phyloP scores from a whole-genome alignment of 2,113 vertebrate genomes.

The Chionodraco myersi region DNA sequence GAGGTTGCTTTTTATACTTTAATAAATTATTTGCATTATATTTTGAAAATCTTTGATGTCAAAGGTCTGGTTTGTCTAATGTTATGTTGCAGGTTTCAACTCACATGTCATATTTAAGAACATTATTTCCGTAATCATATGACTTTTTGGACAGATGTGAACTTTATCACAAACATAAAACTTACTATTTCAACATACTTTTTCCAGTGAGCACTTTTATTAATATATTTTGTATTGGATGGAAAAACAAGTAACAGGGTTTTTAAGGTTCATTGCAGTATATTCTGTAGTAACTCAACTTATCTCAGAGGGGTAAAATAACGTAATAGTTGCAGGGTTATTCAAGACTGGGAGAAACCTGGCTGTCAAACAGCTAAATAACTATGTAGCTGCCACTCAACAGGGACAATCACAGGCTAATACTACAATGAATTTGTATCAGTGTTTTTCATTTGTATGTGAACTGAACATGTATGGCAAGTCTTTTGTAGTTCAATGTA shows the following conservation, averaged over 20 bases:
- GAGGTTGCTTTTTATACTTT: slow-evolving; percentile 29
- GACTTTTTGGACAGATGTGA: slow-evolving; percentile 7
- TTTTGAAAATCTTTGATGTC: slow-evolving; percentile 11
- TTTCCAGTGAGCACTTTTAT: slow-evolving; percentile 28
- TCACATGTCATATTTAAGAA: slow-evolving; percentile 31
- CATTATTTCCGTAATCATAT: slow-evolving; percentile 18
- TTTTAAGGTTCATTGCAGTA: slow-evolving; percentile 28
- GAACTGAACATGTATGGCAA: slow-evolving; percentile 46
- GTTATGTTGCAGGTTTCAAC: slow-evolving; percentile 37
- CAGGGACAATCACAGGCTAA: slow-evolving; percentile 78
- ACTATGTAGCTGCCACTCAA: slow-evolving; percentile 61
- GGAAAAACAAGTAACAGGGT: not conserved
- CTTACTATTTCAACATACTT: not conserved
- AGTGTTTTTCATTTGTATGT: slow-evolving; percentile 60
- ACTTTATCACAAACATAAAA: slow-evolving; percentile 6
- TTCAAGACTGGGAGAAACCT: slow-evolving; percentile 54
- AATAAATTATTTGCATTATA: slow-evolving; percentile 15
- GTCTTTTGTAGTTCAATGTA: slow-evolving; percentile 45
- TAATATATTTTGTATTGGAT: slow-evolving; percentile 7
- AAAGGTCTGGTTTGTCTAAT: slow-evolving; percentile 9
- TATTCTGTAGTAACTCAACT: slow-evolving; percentile 36
- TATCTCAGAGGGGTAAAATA: slow-evolving; percentile 60
- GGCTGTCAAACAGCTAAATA: slow-evolving; percentile 78
- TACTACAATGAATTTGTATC: slow-evolving; percentile 41
- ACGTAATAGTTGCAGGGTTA: slow-evolving; percentile 54